Conservation (phyloP, 2,888 invertebrate genomes). For the Lochmaea crataegi region DNA sequence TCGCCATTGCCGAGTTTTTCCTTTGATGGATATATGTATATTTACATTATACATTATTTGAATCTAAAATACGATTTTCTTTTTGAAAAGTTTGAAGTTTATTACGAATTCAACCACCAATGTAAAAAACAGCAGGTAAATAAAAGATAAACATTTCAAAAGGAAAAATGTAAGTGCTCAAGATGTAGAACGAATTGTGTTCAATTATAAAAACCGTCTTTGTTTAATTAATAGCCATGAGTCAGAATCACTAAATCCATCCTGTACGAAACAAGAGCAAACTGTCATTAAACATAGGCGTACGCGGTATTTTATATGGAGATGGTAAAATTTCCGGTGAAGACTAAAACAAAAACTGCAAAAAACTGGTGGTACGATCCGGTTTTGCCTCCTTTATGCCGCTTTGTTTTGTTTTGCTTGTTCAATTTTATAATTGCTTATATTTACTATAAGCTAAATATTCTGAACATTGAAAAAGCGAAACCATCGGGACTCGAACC, state of each 20-base stretch:
- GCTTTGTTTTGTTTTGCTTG: too few species aligned
- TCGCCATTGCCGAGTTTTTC: too few species aligned
- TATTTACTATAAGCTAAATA: too few species aligned
- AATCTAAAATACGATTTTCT: too few species aligned
- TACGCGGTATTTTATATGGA: constrained; percentile 2
- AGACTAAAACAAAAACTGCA: neutral
- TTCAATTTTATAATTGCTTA: too few species aligned
- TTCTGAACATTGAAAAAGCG: too few species aligned
- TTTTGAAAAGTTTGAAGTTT: too few species aligned
- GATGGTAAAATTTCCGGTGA: neutral
- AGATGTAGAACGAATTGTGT: constrained; percentile 40
- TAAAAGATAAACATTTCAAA: neutral
- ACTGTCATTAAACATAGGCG: constrained; percentile 28
- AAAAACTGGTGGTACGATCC: neutral
- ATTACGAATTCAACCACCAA: neutral
- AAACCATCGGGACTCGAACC: too few species aligned
- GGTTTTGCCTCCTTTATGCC: neutral
- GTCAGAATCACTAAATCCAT: constrained; percentile 39
- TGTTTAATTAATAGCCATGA: constrained; percentile 45
- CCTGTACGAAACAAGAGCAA: constrained; percentile 30
- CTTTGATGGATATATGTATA: too few species aligned
- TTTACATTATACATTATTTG: too few species aligned
- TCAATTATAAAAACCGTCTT: constrained; percentile 45
- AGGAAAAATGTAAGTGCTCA: constrained; percentile 29
- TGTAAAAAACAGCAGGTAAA: constrained; percentile 1